Conservation (phyloP, 92 coral and sea anemone species). For the Parazoanthus darwini region DNA sequence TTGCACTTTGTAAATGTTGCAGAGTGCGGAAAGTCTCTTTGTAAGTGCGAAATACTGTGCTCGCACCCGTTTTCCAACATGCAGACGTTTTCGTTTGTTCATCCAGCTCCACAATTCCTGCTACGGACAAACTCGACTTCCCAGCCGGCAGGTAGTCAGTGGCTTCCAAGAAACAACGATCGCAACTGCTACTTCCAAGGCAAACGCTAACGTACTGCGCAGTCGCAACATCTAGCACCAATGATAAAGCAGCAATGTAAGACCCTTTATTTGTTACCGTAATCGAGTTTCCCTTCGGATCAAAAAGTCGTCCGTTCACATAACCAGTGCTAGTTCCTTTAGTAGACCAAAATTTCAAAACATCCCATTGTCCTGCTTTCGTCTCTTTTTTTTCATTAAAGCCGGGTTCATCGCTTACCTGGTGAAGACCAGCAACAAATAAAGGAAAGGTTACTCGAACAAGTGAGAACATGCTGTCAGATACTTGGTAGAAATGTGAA, state of each 20-base stretch:
- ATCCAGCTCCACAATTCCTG: neutral
- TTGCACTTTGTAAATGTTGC: constrained; percentile 22
- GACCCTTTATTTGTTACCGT: constrained; percentile 1
- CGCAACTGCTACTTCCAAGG: neutral
- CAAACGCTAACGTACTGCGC: neutral
- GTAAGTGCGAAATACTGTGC: neutral
- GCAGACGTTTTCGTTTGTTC: neutral
- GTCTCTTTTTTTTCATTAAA: neutral
- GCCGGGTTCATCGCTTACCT: neutral
- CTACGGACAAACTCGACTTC: neutral
- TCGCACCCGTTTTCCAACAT: neutral
- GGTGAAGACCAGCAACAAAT: neutral
- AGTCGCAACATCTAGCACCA: neutral
- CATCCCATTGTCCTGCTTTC: constrained; percentile 22
- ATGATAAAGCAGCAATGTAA: neutral
- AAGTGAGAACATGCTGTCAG: neutral
- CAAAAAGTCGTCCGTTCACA: constrained; percentile 9
- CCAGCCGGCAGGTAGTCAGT: neutral
- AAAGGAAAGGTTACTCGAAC: neutral
- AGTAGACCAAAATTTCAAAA: constrained; percentile 23
- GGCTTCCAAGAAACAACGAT: neutral
- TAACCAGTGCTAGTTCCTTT: constrained; percentile 30
- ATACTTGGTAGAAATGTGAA: neutral
- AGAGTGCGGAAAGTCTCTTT: constrained; percentile 15
- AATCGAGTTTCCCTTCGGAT: constrained; percentile 2